A percentile compares a stretch with the other conserved stretches of the same genome.
phyloP scores from a whole-genome alignment of 2,113 vertebrate genomes.

The Bos taurus region DNA sequence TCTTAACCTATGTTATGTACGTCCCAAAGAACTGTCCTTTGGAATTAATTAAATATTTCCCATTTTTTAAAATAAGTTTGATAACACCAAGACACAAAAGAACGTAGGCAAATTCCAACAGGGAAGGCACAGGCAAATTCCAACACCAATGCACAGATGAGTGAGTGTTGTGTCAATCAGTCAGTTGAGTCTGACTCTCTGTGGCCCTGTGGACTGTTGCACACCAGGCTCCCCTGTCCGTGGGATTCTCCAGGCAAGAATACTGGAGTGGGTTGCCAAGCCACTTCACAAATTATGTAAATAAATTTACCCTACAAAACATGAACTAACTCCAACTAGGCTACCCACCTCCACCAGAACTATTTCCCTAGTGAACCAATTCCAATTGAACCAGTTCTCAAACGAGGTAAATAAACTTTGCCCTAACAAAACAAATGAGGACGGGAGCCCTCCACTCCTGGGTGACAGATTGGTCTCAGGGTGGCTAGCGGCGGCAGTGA shows the following conservation, averaged over 20 bases:
- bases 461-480: background rate
- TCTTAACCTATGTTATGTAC: background rate
- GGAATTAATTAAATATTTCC: background rate
- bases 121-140: background rate
- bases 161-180: background rate
- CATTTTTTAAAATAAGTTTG: background rate
- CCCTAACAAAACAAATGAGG: background rate
- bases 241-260: background rate
- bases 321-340: background rate
- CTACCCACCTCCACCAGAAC: background rate
- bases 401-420: background rate
- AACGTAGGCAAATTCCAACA: background rate
- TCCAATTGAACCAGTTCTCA: background rate
- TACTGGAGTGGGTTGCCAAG: background rate
- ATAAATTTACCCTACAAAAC: background rate
- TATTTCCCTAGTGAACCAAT: background rate
- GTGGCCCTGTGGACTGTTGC: background rate
- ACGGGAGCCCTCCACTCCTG: background rate
- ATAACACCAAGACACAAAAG: background rate
- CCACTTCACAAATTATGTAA: background rate
- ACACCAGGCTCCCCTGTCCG: background rate
- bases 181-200: background rate
- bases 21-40: background rate
- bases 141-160: background rate
- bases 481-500: fast-evolving